Evolutionary conservation across 1,140 invertebrate species (phyloP), one percentile per base, ranked within the genome.

Genomic region (Philopotamus ludificatus): DNA sequence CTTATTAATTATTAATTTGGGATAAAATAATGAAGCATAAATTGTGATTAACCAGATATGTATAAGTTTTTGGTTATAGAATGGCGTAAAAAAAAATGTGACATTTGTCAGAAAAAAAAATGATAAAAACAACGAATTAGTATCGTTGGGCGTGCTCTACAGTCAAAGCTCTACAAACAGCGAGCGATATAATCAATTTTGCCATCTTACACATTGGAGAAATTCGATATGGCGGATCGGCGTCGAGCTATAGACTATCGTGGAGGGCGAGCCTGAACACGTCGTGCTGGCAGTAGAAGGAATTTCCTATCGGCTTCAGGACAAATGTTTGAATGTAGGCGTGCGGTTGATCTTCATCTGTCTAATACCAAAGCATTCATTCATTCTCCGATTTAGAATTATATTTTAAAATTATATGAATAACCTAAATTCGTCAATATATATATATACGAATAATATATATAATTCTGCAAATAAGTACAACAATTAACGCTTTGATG

Each of bases 261-360:
- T 94, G 92, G 72, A 94, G 84, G 69, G 89, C 89, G 72, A 95
- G 86, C 77, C 92, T 85, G 84, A 95, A 95, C 75, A 92, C 87
- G 79, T 95, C 92, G 79, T 95, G 92, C 82, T 93, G 90, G 73
- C 94, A 87, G 83, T 91, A 94, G 85, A 92, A 95, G 76, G 87
- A 89, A 73, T 84, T 89, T 77, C 85, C 88, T 73, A 91, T 86
- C 69, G 90, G 90, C 82, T 92, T 94, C 80, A 96, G 81, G 65
- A 95, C 87, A 87, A 96, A 96, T 71, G 89, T 91, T 85, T 95
- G 92, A 75, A 88, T 87, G 83, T 94, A 96, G 71, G 89, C 89
- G 80, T 94, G 93, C 68, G 92, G 91, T 73, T 88, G 90, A 84
- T 95, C 93, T 73, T 94, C 91, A 80, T 95, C 93, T 73, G 92